Evolutionary conservation across 2,888 invertebrate genomes (phyloP).

Genomic region (Lamellibrachia satsuma): DNA sequence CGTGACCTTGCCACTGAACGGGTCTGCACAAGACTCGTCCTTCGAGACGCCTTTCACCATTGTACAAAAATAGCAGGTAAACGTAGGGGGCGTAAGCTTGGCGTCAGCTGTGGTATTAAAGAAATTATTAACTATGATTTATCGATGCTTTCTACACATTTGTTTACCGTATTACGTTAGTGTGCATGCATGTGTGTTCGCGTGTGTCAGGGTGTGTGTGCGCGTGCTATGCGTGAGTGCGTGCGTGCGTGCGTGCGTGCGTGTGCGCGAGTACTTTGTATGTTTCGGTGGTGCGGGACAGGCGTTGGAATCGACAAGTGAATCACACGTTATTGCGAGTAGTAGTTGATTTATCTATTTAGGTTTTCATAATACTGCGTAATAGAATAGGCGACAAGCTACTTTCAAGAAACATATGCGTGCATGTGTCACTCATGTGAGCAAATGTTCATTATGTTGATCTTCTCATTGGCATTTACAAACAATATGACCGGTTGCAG

Average conservation of each 20-base stretch:
- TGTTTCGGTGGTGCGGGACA: neutral
- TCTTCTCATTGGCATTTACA: too few relatives aligned
- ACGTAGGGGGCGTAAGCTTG: neutral
- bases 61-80: neutral
- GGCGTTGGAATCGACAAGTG: too few relatives aligned
- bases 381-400: too few relatives aligned
- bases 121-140: neutral
- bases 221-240: neutral
- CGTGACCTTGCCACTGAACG: neutral
- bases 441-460: too few relatives aligned
- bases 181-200: neutral
- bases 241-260: neutral
- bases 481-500: too few relatives aligned
- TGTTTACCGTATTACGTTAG: neutral
- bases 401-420: neutral
- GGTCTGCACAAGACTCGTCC: neutral
- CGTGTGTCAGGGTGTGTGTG: neutral
- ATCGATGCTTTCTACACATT: neutral
- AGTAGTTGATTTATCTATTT: neutral
- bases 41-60: neutral
- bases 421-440: neutral
- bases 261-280: neutral
- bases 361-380: neutral
- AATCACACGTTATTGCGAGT: neutral
- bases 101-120: neutral